phyloP scores from a whole-genome alignment of 2,113 vertebrate genomes.

The Lepisosteus oculatus region DNA sequence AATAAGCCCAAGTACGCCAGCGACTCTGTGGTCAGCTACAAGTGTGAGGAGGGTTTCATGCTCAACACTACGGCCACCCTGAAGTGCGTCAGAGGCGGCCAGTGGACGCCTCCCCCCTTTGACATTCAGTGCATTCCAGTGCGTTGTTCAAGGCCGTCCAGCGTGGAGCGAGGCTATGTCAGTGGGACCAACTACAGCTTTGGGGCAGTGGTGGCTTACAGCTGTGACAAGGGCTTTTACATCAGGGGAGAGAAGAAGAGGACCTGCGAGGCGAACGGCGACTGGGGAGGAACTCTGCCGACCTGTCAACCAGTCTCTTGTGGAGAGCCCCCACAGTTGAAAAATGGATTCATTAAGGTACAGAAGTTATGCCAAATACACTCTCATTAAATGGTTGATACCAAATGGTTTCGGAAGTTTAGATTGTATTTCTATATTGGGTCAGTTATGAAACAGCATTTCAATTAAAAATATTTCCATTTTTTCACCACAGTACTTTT shows the following conservation, averaged over 20 bases:
- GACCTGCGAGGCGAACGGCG: conserved; percentile 86
- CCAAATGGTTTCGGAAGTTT: no score
- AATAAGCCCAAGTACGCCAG: conserved; percentile 83
- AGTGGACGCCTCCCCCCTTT: conserved; percentile 83
- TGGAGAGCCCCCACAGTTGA: conserved; percentile 67
- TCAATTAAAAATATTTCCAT: background rate
- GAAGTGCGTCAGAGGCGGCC: conserved; percentile 82
- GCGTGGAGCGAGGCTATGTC: conserved; percentile 80
- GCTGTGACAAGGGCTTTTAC: conserved; percentile 86
- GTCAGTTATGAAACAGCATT: conserved; percentile 1
- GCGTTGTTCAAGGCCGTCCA: conserved; percentile 82
- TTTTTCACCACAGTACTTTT: background rate
- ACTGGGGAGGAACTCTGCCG: conserved; percentile 83
- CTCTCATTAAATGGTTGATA: no score
- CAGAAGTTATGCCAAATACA: no score
- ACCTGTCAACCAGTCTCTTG: conserved; percentile 87
- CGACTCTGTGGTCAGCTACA: conserved; percentile 84
- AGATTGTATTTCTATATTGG: no score
- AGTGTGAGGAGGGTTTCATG: conserved; percentile 91
- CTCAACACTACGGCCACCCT: conserved; percentile 85
- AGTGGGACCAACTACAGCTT: conserved; percentile 91
- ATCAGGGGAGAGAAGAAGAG: conserved; percentile 93
- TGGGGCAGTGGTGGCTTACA: conserved; percentile 90
- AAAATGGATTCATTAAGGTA: conserved; percentile 86
- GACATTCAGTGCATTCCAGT: conserved; percentile 84